Base-by-base conservation (phyloP, 2,113 vertebrate genomes). In the Marmota monax region DNA sequence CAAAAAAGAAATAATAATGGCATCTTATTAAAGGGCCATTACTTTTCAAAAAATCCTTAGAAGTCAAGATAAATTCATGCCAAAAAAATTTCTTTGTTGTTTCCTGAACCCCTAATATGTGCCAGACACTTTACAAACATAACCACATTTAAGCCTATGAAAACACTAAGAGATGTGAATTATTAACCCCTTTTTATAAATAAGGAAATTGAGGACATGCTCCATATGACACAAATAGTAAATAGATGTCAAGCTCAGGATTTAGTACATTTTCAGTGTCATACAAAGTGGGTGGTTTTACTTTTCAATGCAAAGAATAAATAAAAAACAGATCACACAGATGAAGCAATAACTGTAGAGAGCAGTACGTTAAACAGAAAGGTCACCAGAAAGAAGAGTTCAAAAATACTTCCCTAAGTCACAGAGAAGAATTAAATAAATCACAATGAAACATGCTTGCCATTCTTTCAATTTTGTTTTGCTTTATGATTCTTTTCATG, bases 261-360 rank as follows among this genome's bases (percentile, higher is more conserved):
- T 83, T 95, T 48, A 18, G 37, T 17, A 69, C 34, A 72, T 88
- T 82, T 53, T 29, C 39, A 87, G 42, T 77, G 42, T 84, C 77
- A 78, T 32, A 72, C n/a, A 58, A 61, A 74, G 27, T 87, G 79
- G n/a, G 32, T 94, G 63, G 45, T 56, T 97, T 93, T 87, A 78
- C n/a, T 77, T 84, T 88, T 94, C 63, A 90, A 72, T 32, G 48
- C 23, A 90, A 83, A 95, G 29, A 86, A 58, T 84, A 94, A 70
- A 82, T 48, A 94, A 91, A 74, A 85, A 84, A 48, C 42, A 85
- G 22, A 90, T 65, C 7, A 61, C 23, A 7, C 0, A 8, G 27
- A 90, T 53, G 8, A 84, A 89, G 10, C 74, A 70, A 48, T 29
- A 27, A 20, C 23, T 27, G 12, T 37, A 56, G 22, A 3, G 13